Conservation (phyloP, 2,113 vertebrate species). For the Epinephelus fuscoguttatus region DNA sequence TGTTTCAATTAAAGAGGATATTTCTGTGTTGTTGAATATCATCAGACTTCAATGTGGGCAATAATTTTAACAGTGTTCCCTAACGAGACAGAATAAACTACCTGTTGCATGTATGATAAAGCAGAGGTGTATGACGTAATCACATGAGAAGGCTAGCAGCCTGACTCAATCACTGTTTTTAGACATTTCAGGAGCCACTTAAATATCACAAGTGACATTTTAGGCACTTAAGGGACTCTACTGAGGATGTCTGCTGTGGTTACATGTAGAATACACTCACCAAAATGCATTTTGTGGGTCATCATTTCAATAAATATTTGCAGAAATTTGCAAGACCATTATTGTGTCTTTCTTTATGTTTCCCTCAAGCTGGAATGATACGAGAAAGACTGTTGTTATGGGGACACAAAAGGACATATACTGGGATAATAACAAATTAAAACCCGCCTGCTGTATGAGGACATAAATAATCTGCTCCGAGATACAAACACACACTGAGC, state of each 20-base stretch:
- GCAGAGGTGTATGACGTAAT: conserved; percentile 10
- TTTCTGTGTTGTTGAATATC: conserved; percentile 8
- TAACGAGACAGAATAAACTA: background rate
- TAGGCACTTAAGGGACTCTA: background rate
- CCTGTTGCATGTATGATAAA: conserved; percentile 41
- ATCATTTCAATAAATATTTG: conserved; percentile 59
- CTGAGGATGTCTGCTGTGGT: conserved; percentile 14
- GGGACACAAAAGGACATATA: background rate
- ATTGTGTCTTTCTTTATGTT: background rate
- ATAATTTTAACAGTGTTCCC: background rate
- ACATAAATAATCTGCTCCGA: background rate
- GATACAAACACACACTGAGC: background rate
- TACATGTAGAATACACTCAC: background rate
- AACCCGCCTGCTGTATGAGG: background rate
- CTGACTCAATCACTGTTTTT: background rate
- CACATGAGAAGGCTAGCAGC: background rate
- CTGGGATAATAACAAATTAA: background rate
- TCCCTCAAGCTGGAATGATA: background rate
- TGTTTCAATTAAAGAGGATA: background rate
- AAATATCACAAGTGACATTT: background rate
- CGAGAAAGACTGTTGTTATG: accelerated
- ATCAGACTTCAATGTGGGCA: background rate
- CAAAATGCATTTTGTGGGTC: conserved; percentile 37
- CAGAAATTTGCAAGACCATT: background rate
- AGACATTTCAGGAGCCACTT: conserved; percentile 21